Evolutionary conservation across 30 jellyfish, hydroid and myxozoan genomes (phyloP).

Genomic region (Clytia hemisphaerica): DNA sequence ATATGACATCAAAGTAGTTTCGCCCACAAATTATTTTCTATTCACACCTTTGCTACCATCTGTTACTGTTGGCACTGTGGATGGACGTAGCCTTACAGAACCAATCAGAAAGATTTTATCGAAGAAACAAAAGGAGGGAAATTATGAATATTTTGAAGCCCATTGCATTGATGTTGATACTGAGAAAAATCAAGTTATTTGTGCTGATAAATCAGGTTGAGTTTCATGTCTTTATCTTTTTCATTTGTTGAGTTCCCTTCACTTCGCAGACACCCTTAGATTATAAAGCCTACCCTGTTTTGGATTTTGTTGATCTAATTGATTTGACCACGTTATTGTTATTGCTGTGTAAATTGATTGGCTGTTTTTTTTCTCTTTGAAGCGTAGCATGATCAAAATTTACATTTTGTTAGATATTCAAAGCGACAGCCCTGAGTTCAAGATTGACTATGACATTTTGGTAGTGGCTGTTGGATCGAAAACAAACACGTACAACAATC

Average conservation of each 20-base stretch:
- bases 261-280: no score
- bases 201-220: conserved; percentile 54
- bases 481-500: conserved; percentile 49
- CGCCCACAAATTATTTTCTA: conserved; percentile 71
- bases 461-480: conserved; percentile 67
- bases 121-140: conserved; percentile 24
- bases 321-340: neutral
- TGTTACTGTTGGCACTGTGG: conserved; percentile 81
- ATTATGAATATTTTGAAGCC: conserved; percentile 49
- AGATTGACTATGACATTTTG: neutral
- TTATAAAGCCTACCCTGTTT: no score
- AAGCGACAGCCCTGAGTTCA: neutral
- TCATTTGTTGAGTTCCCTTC: neutral
- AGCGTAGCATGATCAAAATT: no score
- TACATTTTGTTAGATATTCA: no score
- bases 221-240: neutral
- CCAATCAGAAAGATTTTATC: conserved; percentile 62
- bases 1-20: conserved; percentile 64
- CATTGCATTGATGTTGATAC: conserved; percentile 64
- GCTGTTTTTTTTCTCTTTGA: no score
- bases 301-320: no score
- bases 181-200: conserved; percentile 37
- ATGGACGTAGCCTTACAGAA: conserved; percentile 66
- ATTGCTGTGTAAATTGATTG: neutral
- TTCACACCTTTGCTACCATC: conserved; percentile 80